phyloP scores from a whole-genome alignment of 2,797 vertebrate species.

The Craterocephalus amniculus region DNA sequence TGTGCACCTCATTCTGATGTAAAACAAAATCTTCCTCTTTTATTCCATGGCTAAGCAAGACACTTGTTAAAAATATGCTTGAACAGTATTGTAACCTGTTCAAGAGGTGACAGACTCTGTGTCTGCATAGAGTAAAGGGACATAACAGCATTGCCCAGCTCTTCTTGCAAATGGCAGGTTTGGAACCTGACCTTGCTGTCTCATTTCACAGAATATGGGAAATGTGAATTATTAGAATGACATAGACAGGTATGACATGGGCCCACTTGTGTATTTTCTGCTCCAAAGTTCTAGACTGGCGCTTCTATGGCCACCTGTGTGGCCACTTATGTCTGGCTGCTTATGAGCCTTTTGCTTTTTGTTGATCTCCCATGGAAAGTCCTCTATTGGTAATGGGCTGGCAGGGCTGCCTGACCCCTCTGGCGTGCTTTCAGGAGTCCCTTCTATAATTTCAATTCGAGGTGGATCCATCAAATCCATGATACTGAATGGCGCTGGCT shows the following conservation, averaged over 20 bases:
- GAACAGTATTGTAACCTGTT: conserved; percentile 68
- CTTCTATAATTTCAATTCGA: conserved; percentile 83
- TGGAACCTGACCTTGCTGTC: conserved; percentile 59
- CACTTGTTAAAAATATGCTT: conserved; percentile 69
- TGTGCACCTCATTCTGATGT: conserved; percentile 58
- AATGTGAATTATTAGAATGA: conserved; percentile 84
- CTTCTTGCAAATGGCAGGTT: conserved; percentile 50
- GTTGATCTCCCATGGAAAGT: conserved; percentile 83
- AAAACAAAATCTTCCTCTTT: conserved; percentile 46
- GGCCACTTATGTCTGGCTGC: conserved; percentile 72
- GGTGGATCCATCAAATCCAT: conserved; percentile 84
- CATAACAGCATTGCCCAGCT: conserved; percentile 64
- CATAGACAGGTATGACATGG: conserved; percentile 88
- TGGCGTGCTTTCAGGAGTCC: conserved; percentile 79
- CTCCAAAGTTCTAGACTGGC: conserved; percentile 87
- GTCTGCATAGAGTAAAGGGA: conserved; percentile 84
- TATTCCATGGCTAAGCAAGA: conserved; percentile 73
- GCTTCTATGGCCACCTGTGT: conserved; percentile 83
- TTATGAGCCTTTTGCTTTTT: conserved; percentile 78
- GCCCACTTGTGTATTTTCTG: conserved; percentile 87
- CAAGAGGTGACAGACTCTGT: conserved; percentile 74
- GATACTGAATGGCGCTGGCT: conserved; percentile 82
- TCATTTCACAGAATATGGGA: conserved; percentile 48
- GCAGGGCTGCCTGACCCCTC: conserved; percentile 84
- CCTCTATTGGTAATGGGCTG: conserved; percentile 81